Evolutionary conservation across 2,113 vertebrate species (phyloP).

Genomic region (Rhineura floridana): DNA sequence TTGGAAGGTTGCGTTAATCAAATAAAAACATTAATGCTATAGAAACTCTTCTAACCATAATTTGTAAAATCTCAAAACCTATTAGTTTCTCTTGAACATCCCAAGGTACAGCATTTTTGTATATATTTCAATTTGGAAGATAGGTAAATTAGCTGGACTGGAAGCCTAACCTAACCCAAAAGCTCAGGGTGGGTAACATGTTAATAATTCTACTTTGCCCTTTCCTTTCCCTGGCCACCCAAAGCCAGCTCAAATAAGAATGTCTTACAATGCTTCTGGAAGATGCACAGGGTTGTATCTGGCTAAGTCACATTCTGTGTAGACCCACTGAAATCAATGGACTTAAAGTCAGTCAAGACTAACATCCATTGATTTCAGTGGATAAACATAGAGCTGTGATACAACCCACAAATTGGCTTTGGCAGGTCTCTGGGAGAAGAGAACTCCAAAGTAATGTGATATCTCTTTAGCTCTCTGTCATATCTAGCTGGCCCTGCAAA

Average conservation of each 20-base stretch:
- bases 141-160: background rate
- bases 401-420: background rate
- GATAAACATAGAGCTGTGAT: too few relatives aligned
- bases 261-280: background rate
- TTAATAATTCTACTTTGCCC: background rate
- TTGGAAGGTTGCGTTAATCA: background rate
- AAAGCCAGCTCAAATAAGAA: background rate
- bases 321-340: too few relatives aligned
- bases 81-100: background rate
- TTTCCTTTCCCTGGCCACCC: background rate
- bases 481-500: background rate
- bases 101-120: background rate
- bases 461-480: background rate
- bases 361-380: too few relatives aligned
- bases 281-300: too few relatives aligned
- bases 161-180: background rate
- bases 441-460: background rate
- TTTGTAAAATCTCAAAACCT: background rate
- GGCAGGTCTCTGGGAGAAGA: background rate
- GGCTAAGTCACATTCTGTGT: too few relatives aligned
- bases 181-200: background rate
- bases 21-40: background rate
- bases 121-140: background rate
- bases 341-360: too few relatives aligned
- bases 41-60: background rate